These are phyloP conservation scores for Sebastes vulpes DNA, from an alignment of 2,797 vertebrate genomes.

Conservation along the genomic window DNA sequence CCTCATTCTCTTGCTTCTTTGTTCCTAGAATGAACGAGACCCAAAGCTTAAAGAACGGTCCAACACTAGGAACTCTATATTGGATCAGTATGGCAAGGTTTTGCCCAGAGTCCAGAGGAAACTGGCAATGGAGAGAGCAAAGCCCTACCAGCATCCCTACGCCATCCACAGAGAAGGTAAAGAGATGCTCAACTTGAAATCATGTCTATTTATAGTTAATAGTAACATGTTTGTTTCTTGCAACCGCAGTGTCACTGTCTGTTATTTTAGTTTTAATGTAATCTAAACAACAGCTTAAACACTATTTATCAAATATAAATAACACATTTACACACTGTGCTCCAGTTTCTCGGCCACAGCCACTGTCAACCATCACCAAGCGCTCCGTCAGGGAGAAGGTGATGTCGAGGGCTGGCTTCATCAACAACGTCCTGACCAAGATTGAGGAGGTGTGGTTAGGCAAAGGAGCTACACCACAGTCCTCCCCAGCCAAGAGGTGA, in stretches of 20 bases:
- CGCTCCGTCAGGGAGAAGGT: constrained; percentile 86
- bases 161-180: constrained; percentile 90
- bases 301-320: background rate
- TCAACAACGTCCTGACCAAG: constrained; percentile 92
- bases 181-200: background rate
- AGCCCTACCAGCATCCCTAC: constrained; percentile 88
- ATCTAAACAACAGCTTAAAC: background rate
- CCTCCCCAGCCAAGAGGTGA: constrained; percentile 85
- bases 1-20: background rate
- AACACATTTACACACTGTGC: background rate
- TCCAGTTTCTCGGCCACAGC: constrained; percentile 91
- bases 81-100: constrained; percentile 92
- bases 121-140: constrained; percentile 90
- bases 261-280: background rate
- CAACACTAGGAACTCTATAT: constrained; percentile 90
- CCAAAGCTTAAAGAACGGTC: constrained; percentile 90
- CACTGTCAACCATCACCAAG: constrained; percentile 91
- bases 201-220: background rate
- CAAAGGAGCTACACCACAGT: constrained; percentile 76
- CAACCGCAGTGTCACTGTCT: too few relatives aligned
- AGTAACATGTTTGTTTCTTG: background rate
- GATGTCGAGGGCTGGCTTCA: constrained; percentile 91
- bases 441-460: constrained; percentile 92
- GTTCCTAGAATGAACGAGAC: constrained; percentile 89
- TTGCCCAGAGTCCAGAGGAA: constrained; percentile 93